Base-by-base conservation (phyloP, 2,888 invertebrate species). In the Limnephilus rhombicus region DNA sequence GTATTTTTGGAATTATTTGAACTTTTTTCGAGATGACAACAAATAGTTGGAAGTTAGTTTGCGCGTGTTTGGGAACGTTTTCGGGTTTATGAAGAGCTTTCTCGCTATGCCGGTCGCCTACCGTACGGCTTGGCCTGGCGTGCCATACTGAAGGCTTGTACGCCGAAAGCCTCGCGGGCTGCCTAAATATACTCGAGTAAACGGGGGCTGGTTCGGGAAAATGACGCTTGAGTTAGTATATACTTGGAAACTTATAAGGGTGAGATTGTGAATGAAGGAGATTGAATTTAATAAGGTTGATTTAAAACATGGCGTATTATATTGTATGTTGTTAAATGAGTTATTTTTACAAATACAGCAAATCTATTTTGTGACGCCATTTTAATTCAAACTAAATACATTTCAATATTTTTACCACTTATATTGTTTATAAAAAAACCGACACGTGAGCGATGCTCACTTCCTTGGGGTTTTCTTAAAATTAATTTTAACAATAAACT, bases 101-200 rank as follows among this genome's bases (percentile, higher is more conserved):
- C n/a, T 68, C 24, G 24, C 68, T 68, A 68, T 68, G 68, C 24
- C 85, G 53, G 37, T 68, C 24, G 90, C 83, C 90, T 90, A 34
- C 90, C 90, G 37, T 37, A 45, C 83, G 83, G 53, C 90, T 85
- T 53, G 83, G 90, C 82, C 83, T 49, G 90, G 90, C 90, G 90
- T 34, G 90, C 90, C 53, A 53, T 83, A 90, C 90, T 90, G 68
- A 90, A 85, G 53, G 49, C 37, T 31, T 45, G 31, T 31, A n/a
- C 31, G 29, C 82, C 5, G 37, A 80, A 80, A 45, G 89, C 41
- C 81, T 68, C 41, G 45, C 81, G 37, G 41, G n/a, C 89, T 90
- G 45, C 82, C 45, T n/a, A 24, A 9, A 45, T 15, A 15, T 15
- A 0, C 11, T 45, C 45, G 45, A 45, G 11, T 15, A 49, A 49